Percentiles rank a stretch among this genome's conserved stretches.
Evolutionary conservation across 2,888 invertebrate genomes (phyloP).

Genomic region (Thymelicus sylvestris): DNA sequence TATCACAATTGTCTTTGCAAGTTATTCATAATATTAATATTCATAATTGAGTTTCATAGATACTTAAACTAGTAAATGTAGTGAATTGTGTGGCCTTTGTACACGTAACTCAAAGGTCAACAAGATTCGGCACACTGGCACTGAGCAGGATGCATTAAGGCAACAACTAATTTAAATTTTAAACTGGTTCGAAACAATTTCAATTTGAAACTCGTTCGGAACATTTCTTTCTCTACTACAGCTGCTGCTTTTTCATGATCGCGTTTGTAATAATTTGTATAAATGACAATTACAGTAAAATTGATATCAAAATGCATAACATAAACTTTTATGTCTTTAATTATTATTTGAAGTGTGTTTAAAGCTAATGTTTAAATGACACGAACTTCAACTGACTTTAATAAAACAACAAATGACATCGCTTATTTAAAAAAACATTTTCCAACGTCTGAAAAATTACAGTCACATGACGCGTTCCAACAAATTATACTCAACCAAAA

Average conservation of each 20-base stretch:
- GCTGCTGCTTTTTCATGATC: background rate
- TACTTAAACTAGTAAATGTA: background rate
- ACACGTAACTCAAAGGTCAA: constrained; percentile 19
- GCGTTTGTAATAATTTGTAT: too few species aligned
- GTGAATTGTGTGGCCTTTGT: background rate
- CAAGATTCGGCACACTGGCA: constrained; percentile 21
- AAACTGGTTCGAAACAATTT: constrained; percentile 8
- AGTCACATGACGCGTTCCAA: too few species aligned
- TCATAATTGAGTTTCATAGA: background rate
- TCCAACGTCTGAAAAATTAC: too few species aligned
- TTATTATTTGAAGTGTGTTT: too few species aligned
- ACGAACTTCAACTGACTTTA: too few species aligned
- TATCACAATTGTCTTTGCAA: too few species aligned
- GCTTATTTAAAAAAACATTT: background rate
- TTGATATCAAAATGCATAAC: background rate
- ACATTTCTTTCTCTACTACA: background rate
- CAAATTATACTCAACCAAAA: too few species aligned
- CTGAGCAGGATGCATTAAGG: background rate
- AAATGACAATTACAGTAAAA: background rate
- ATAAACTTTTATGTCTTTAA: too few species aligned
- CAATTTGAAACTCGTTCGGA: constrained; percentile 1
- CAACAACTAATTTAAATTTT: background rate
- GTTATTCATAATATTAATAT: background rate
- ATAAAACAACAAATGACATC: background rate
- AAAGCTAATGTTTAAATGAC: too few species aligned